Evolutionary conservation across 2,888 invertebrate genomes (phyloP).

Genomic region (Agriopis marginaria): DNA sequence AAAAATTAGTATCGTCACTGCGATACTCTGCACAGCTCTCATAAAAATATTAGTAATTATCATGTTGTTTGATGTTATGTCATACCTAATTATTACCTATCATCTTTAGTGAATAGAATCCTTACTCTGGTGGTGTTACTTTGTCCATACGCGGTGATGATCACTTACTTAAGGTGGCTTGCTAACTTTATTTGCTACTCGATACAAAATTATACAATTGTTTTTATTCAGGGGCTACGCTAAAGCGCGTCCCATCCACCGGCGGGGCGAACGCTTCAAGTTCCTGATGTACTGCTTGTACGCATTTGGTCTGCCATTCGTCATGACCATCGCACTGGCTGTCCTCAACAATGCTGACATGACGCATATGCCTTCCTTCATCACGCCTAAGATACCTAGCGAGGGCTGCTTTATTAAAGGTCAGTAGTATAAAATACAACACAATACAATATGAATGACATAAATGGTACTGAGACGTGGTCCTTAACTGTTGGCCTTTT

Average conservation of each 20-base stretch:
- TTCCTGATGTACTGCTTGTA: conserved; percentile 72
- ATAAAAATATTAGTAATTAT: too few species aligned
- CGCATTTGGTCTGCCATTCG: conserved; percentile 69
- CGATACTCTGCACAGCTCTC: too few species aligned
- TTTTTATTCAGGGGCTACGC: conserved; percentile 68
- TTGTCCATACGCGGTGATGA: too few species aligned
- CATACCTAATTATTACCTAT: too few species aligned
- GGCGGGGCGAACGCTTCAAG: conserved; percentile 72
- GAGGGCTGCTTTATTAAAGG: conserved; percentile 71
- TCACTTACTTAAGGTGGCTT: too few species aligned
- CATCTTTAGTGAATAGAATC: too few species aligned
- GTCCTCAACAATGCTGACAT: conserved; percentile 56
- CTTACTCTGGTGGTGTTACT: too few species aligned
- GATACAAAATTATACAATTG: background rate
- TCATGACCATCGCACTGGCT: conserved; percentile 58
- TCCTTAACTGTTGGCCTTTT: too few species aligned
- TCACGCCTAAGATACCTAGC: conserved; percentile 62
- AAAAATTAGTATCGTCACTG: too few species aligned
- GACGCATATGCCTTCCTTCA: conserved; percentile 63
- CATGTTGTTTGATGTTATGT: too few species aligned
- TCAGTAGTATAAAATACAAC: conserved; percentile 40
- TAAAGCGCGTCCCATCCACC: conserved; percentile 75
- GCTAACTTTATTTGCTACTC: background rate
- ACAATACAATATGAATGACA: too few species aligned
- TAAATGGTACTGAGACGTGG: too few species aligned